Evolutionary conservation across 2,888 invertebrate species (phyloP).

Genomic region (Onchidella celtica): DNA sequence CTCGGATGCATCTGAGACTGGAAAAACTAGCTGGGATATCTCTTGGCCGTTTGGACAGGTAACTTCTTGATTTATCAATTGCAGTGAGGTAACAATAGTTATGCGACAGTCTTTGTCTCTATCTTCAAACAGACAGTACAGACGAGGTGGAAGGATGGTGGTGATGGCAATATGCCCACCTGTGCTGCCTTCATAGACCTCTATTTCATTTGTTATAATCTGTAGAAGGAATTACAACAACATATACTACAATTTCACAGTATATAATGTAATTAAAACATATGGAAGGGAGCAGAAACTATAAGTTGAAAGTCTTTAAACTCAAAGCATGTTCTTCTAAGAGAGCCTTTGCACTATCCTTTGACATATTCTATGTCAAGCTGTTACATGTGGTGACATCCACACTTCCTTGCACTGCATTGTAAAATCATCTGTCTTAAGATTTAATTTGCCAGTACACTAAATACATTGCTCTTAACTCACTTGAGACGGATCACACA

Average conservation of each 20-base stretch:
- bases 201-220: slow-evolving; percentile 54
- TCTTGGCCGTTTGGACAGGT: slow-evolving; percentile 55
- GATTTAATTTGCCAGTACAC: no score
- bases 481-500: no score
- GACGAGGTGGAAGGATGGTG: slow-evolving; percentile 56
- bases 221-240: slow-evolving; percentile 33
- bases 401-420: no score
- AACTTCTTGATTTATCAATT: slow-evolving; percentile 51
- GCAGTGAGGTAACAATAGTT: slow-evolving; percentile 39
- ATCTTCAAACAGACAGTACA: slow-evolving; percentile 59
- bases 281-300: background rate
- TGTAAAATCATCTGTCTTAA: no score
- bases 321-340: no score
- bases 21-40: slow-evolving; percentile 61
- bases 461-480: no score
- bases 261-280: background rate
- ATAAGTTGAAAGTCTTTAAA: background rate
- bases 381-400: no score
- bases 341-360: no score
- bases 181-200: slow-evolving; percentile 58
- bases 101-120: slow-evolving; percentile 58
- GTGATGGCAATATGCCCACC: slow-evolving; percentile 51
- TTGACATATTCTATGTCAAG: no score
- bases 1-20: slow-evolving; percentile 43
- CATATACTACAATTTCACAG: background rate